Evolutionary conservation across 2,797 vertebrate species (phyloP), one percentile per base, ranked within the genome.

Genomic region (Hippopotamyrus pictus): DNA sequence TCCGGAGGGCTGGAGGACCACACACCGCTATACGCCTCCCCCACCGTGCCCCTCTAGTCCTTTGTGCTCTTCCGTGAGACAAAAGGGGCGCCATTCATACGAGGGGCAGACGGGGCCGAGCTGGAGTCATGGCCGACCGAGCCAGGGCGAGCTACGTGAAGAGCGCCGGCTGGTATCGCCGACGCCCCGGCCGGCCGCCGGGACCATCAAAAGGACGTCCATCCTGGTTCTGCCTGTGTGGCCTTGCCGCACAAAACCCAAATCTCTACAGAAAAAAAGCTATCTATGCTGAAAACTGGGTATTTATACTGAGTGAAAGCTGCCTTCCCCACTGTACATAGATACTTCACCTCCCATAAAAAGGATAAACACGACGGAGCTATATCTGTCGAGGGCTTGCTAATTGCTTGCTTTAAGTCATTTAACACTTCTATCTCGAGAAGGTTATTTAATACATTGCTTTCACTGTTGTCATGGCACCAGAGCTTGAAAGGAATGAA

Each of bases 391-490:
- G 46, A 50, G 46, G 46, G 82, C 44, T 84, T 84, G 82, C 41
- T 84, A 48, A 84, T 84, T 84, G 82, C 44, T 50, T 48, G 82
- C 41, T 84, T 84, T 25, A 84, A 84, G 41, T 50, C 82, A 22
- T 84, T 84, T 84, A 84, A 84, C n/a, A 84, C 46, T 84, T 84
- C 19, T 51, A 84, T 25, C 48, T 84, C 4, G 46, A 50, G 44
- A 84, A 84, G 46, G 46, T 84, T 84, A 84, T 84, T 84, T 84
- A 50, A 84, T 25, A 50, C 46, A 48, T 22, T 84, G 48, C 82
- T 84, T 50, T 84, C 82, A 29, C 82, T 84, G 44, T 79, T 88
- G 69, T 88, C 88, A 53, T 88, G 44, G 65, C 14, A 50, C 87
- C 62, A 54, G 62, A 88, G 2, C 50, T 50, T 50, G 33, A 79